Evolutionary conservation across 2,888 invertebrate species (phyloP), one percentile per base, ranked within the genome.

Genomic region (Dorcus parallelipipedus): DNA sequence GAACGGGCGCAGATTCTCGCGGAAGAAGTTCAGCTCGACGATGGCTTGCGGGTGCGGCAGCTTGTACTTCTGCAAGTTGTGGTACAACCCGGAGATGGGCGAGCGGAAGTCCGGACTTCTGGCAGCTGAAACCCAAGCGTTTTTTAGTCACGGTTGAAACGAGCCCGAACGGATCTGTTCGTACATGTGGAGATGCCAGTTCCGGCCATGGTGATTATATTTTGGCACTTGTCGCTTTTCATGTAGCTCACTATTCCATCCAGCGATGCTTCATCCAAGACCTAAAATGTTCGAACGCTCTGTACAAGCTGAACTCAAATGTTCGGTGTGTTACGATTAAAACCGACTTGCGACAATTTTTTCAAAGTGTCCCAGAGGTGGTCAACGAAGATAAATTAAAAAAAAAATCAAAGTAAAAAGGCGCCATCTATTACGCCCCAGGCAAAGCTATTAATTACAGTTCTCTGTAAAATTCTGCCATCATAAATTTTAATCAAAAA

Each of bases 21-120:
- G 79, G 73, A 98, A 98, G 78, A 90, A 97, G 58, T 87, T 86
- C 53, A 97, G 83, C 73, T 95, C 93, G 76, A 98, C 98, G 68
- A 98, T 92, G 1, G 94, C 92, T 74, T 93, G 90, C 0, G 97
- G 96, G 79, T 93, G 86, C 0, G 95, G 94, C 45, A 98, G 80
- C 65, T 96, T 87, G 76, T 95, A 97, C 74, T 96, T 93, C 68
- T 90, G 85, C 48, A 98, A 81, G 76, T 97, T 96, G 75, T 91
- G 86, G 75, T 97, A 98, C 1, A 98, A 81, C 0, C 97, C 97
- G 54, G 91, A 91, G 33, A 89, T 92, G 0, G 96, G 95, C 17
- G 95, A 93, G 20, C 97, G 87, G 76, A 97, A 97, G 76, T 97
- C 97, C 17, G 97, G 97, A 67, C 97, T 97, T 39, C 97, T 97